Conservation (phyloP, 2,113 vertebrate species). For the Microtus richardsoni region DNA sequence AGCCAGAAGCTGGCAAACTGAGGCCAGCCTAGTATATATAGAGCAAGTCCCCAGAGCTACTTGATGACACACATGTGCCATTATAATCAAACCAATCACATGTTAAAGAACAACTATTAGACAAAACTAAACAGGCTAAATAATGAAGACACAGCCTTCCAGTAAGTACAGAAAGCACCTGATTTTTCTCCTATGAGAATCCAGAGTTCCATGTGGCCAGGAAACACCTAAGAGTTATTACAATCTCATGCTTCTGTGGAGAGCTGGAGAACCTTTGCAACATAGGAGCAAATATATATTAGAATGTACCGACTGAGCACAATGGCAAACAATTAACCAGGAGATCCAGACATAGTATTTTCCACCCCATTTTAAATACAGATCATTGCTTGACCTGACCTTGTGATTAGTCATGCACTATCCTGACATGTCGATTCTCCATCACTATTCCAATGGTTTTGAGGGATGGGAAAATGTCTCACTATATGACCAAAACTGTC, state of each 20-base stretch:
- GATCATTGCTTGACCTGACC: background rate
- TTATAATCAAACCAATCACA: background rate
- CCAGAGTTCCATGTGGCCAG: background rate
- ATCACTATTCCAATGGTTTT: background rate
- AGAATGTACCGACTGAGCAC: background rate
- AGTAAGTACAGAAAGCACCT: conserved; percentile 25
- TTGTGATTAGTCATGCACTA: background rate
- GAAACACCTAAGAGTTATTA: background rate
- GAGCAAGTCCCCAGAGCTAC: background rate
- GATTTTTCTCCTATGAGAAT: background rate
- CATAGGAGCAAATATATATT: background rate
- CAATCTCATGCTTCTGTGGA: background rate
- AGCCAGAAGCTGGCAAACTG: background rate
- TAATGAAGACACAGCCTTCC: background rate
- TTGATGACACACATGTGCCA: background rate
- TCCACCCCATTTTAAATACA: conserved; percentile 2
- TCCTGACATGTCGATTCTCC: background rate
- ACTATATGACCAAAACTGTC: background rate
- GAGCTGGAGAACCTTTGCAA: background rate
- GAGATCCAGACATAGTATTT: conserved; percentile 35
- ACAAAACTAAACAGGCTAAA: conserved; percentile 4
- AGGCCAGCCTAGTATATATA: background rate
- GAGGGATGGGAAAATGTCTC: background rate
- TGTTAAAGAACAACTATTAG: background rate
- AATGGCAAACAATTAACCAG: conserved; percentile 21